Percentiles rank a stretch among this genome's conserved stretches.
Evolutionary conservation across 2,113 vertebrate species (phyloP).

Genomic region (Aythya baeri): DNA sequence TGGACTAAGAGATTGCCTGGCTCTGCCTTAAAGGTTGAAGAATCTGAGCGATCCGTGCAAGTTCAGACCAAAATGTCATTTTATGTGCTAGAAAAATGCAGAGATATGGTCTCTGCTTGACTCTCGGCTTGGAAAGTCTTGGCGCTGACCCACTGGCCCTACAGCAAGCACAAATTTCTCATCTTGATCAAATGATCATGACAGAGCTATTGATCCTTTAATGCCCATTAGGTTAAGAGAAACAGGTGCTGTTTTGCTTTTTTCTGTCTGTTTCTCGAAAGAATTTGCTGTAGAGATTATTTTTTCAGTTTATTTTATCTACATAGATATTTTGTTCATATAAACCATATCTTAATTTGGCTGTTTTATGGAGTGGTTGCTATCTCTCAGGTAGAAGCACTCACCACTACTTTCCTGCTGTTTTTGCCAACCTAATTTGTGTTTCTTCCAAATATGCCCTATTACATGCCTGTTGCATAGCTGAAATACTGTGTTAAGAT

Average conservation of each 20-base stretch:
- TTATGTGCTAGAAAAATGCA: background rate
- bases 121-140: background rate
- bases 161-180: background rate
- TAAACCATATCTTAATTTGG: background rate
- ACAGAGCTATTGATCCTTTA: background rate
- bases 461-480: background rate
- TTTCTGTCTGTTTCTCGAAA: background rate
- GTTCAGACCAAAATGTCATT: background rate
- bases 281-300: background rate
- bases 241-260: background rate
- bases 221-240: background rate
- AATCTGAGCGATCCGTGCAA: background rate
- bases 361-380: background rate
- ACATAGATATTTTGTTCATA: background rate
- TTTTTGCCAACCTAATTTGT: constrained; percentile 24
- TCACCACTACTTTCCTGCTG: background rate
- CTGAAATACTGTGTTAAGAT: background rate
- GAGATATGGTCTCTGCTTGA: background rate
- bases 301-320: background rate
- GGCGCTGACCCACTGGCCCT: accelerated
- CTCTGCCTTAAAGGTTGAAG: background rate
- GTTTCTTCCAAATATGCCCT: background rate
- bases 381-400: background rate
- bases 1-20: background rate
- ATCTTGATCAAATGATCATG: background rate